phyloP scores from a whole-genome alignment of 2,113 vertebrate genomes.

The Gobius niger region DNA sequence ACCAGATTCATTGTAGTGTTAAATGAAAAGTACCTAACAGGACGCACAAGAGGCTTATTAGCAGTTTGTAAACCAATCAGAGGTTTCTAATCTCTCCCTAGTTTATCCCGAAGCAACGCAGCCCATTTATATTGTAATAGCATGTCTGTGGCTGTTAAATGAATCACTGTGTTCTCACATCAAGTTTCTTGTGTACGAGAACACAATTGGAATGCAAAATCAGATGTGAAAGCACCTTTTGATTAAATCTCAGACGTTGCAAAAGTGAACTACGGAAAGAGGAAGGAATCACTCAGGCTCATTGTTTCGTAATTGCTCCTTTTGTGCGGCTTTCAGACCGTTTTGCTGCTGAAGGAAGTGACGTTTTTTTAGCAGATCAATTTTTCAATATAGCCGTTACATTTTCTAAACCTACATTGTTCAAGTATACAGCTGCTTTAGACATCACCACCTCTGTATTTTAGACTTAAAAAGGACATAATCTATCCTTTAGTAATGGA shows the following conservation, averaged over 20 bases:
- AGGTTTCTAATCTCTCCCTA: background rate
- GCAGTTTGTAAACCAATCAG: conserved; percentile 1
- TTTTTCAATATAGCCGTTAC: background rate
- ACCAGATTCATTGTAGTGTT: background rate
- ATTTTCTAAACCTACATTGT: no score
- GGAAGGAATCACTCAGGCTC: background rate
- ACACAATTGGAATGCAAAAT: background rate
- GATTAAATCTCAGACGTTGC: background rate
- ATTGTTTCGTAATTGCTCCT: background rate
- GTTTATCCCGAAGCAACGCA: background rate
- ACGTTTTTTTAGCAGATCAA: background rate
- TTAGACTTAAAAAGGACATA: no score
- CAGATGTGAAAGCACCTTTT: background rate
- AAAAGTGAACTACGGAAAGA: background rate
- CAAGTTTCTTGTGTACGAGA: background rate
- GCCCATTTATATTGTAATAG: background rate
- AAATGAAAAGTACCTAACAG: conserved; percentile 3
- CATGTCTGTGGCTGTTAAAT: background rate
- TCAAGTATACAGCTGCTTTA: no score
- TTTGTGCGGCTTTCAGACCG: background rate
- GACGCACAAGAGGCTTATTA: conserved; percentile 2
- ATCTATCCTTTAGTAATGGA: no score
- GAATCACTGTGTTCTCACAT: background rate
- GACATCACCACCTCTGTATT: no score
- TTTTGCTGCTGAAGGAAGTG: background rate